Evolutionary conservation across 2,888 invertebrate species (phyloP).

Genomic region (Chalcis sispes): DNA sequence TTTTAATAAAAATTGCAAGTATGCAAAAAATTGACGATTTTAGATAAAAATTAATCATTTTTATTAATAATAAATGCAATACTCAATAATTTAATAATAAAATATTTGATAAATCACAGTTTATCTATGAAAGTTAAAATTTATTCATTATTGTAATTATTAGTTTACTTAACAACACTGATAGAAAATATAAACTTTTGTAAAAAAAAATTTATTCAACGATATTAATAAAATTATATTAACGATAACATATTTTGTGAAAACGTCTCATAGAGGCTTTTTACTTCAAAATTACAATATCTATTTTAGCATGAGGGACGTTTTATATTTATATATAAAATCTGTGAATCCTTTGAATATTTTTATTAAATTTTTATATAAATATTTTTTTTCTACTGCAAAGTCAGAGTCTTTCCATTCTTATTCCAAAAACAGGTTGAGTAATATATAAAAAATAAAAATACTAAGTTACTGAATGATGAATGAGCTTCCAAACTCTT

Average conservation of each 20-base stretch:
- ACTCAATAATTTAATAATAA: no score
- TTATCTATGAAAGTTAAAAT: no score
- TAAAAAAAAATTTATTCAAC: no score
- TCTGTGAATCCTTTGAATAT: conserved; percentile 32
- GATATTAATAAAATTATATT: background rate
- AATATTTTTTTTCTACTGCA: conserved; percentile 54
- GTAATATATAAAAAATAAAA: conserved; percentile 29
- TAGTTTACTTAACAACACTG: no score
- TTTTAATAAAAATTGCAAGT: no score
- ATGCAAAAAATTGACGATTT: no score
- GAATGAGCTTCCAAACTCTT: conserved; percentile 58
- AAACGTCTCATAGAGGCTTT: background rate
- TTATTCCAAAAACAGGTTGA: conserved; percentile 52
- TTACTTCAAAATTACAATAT: conserved; percentile 24
- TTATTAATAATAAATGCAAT: no score
- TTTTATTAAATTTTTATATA: conserved; percentile 51
- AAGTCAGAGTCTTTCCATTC: conserved; percentile 56
- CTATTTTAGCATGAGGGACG: conserved; percentile 8
- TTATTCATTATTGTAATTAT: no score
- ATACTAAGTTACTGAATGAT: conserved; percentile 36
- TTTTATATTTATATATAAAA: conserved; percentile 41
- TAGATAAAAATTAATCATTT: no score
- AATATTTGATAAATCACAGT: no score
- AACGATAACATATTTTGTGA: background rate
- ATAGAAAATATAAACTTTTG: no score